Evolutionary conservation across 1,140 invertebrate genomes (phyloP).

Genomic region (Lasaia peninsularis): DNA sequence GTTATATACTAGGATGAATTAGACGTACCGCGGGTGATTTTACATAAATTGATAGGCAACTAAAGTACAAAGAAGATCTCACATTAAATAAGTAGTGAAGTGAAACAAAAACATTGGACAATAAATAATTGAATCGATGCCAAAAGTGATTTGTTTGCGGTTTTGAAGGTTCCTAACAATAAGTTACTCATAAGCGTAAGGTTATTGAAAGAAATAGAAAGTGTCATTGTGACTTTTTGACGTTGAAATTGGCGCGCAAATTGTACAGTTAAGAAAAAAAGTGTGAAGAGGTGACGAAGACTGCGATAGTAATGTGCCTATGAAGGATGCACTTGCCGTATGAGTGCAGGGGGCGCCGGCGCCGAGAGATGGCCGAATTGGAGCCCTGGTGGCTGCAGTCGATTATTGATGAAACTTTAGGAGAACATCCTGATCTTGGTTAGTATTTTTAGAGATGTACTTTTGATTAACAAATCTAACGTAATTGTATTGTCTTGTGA

Average conservation of each 20-base stretch:
- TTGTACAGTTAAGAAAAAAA: not conserved
- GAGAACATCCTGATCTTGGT: conserved; percentile 67
- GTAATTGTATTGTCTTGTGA: too few relatives aligned
- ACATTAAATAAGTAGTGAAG: conserved; percentile 13
- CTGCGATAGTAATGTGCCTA: conserved; percentile 37
- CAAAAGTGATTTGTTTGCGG: conserved; percentile 35
- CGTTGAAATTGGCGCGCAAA: conserved; percentile 7
- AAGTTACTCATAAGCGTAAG: conserved; percentile 40
- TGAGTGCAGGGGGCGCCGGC: conserved; percentile 66
- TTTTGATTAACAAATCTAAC: too few relatives aligned
- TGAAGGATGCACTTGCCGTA: conserved; percentile 71
- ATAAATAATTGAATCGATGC: conserved; percentile 43
- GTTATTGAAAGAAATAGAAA: conserved; percentile 22
- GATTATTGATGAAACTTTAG: conserved; percentile 60
- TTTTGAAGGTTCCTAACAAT: conserved; percentile 35
- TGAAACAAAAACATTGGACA: conserved; percentile 23
- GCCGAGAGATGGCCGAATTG: conserved; percentile 64
- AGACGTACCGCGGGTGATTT: conserved; percentile 2
- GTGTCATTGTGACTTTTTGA: conserved; percentile 12
- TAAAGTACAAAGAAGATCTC: conserved; percentile 15
- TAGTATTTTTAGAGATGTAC: conserved; percentile 8
- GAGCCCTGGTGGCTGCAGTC: conserved; percentile 66
- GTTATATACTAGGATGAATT: conserved; percentile 26
- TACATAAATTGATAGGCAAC: conserved; percentile 1
- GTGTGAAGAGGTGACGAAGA: conserved; percentile 13